Base-by-base conservation (phyloP, 2,888 invertebrate species). In the Spodoptera littoralis region DNA sequence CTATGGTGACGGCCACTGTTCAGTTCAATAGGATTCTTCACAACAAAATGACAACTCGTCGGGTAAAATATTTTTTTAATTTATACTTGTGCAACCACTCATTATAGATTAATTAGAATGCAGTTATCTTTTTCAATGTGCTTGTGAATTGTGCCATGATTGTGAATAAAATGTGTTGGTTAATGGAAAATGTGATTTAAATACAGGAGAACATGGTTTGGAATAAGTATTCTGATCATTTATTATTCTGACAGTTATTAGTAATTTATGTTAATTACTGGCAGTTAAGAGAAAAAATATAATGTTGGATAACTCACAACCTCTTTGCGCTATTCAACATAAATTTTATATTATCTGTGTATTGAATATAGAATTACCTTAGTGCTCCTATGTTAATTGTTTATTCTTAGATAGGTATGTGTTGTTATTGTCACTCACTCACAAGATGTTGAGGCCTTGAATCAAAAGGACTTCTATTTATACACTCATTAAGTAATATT, bases 1-100 rank as follows among this genome's bases (percentile, higher is more conserved):
- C 73, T 72, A 64, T 70, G 77, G 77, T 82, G 83, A 85, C 88
- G 84, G 81, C 82, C 78, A 86, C 87, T 88, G 87, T 86, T 92
- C 86, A 94, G 93, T 94, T 82, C 82, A 84, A 85, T 88, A 89
- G 80, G 79, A 87, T 87, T 86, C 88, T 87, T 86, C 84, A 81
- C 84, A 80, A 84, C 90, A 93, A 88, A 87, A 94, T 94, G 94
- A 91, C 94, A 92, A 80, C 84, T 73, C 90, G 89, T 81, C 90
- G 94, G 94, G 94, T 94, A 94, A 92, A 74, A 78, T 71, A 75
- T 75, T 81, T 78, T 18, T 79, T 76, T 74, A 69, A 75, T 70
- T 66, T 69, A 71, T 70, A 61, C 60, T 71, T 76, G 70, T 61
- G 63, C 53, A 60, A 44, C 59, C 49, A 70, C 50, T 44, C 48